Evolutionary conservation across 2,113 vertebrate genomes (phyloP), one percentile per base, ranked within the genome.

Genomic region (Atherinomorus stipes): DNA sequence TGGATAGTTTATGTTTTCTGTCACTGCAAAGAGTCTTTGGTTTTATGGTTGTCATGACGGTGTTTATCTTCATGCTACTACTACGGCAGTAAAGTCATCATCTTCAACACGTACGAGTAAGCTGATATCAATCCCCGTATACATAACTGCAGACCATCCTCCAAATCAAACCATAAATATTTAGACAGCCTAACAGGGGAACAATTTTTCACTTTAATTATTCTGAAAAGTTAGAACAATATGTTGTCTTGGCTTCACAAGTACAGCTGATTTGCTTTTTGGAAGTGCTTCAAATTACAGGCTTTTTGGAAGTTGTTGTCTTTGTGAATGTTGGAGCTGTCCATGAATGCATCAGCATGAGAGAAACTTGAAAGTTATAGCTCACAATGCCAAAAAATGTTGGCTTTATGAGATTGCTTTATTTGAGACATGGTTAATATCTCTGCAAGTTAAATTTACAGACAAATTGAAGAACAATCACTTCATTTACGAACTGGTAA

Each of bases 401-500:
- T 9, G 31, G 7, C 3, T 66, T 73, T 53, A 73, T 64, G 45
- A 61, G 64, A 38, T 28, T 50, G n/a, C 31, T 26, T 52, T 28
- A 64, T 31, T 26, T 31, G 23, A 63, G 44, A 40, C 38, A 38
- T 1, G 7, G 31, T 34, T 34, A 8, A 34, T 34, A 34, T 34
- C 31, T 34, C 31, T 54, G 49, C 77, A 83, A 23, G 58, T 42
- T 59, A 38, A n/a, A 58, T 71, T 77, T 49, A 34, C 18, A 70
- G 7, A 34, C 31, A 7, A 34, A 7, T 34, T 34, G 1, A n/a
- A n/a, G n/a, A n/a, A n/a, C n/a, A n/a, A n/a, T n/a, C n/a, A n/a
- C n/a, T n/a, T n/a, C n/a, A n/a, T n/a, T n/a, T n/a, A n/a, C n/a
- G n/a, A n/a, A n/a, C n/a, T n/a, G n/a, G n/a, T 34, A 34, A 34